Evolutionary conservation across 2,113 vertebrate species (phyloP), one percentile per base, ranked within the genome.

Genomic region (Sterna hirundo): DNA sequence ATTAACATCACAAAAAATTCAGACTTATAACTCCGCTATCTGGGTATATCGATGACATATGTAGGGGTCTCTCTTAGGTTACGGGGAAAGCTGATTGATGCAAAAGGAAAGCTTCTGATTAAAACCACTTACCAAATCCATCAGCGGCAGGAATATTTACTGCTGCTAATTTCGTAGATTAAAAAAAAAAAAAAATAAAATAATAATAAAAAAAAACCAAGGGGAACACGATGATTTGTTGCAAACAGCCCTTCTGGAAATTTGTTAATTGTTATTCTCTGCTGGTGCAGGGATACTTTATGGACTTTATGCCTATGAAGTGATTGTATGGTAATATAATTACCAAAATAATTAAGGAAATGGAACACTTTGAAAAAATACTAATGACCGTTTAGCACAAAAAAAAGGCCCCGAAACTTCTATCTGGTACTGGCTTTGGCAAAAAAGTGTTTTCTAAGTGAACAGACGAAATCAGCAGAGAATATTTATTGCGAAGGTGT

Each of bases 51-150:
- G 32, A 86, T 94, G 93, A 80, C 95, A 77, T 55, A 74, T 18
- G 57, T 46, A 54, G 26, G n/a, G 90, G 78, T 94, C 92, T 97
- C 51, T 93, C 83, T 34, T 61, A 85, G 62, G 44, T 82, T 89
- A 75, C 3, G 4, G 83, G 54, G 84, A 78, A 97, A 97, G 97
- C 69, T 97, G 97, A 97, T 87, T 97, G 97, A 97, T 97, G 95
- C 46, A 77, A 93, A 90, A 95, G 68, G 94, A 98, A 98, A 98
- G 97, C 95, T 97, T 60, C 34, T 69, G 83, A 90, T 96, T 92
- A 75, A 95, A 96, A 20, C 58, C n/a, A 49, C 77, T 94, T 57
- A 70, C 34, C 46, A 55, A 78, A 89, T 62, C 66, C 21, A 10
- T 83, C 93, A 70, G 40, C 5, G 0, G 1, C 4, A 44, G 58